Evolutionary conservation across 2,888 invertebrate species (phyloP).

Genomic region (Hypolimnas misippus): DNA sequence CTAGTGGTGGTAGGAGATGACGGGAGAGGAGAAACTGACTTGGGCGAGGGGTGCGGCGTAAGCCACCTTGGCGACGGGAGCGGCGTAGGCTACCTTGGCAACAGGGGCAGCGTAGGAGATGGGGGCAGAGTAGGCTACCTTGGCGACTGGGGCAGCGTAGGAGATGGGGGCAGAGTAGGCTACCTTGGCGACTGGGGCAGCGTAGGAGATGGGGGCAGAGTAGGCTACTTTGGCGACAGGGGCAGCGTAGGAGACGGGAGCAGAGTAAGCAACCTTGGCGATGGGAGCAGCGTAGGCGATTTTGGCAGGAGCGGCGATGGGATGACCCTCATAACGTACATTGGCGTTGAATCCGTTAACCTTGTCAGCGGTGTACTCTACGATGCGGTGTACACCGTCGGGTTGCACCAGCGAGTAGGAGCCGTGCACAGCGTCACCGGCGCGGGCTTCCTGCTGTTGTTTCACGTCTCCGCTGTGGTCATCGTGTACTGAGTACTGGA

Average conservation of each 20-base stretch:
- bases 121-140: constrained; percentile 53
- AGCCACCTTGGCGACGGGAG: constrained; percentile 51
- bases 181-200: constrained; percentile 47
- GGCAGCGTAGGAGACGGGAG: constrained; percentile 49
- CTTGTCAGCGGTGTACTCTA: constrained; percentile 75
- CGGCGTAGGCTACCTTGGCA: constrained; percentile 46
- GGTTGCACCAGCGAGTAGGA: constrained; percentile 77
- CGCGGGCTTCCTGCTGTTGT: constrained; percentile 72
- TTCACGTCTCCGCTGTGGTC: constrained; percentile 73
- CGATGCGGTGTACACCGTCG: constrained; percentile 73
- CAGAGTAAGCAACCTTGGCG: constrained; percentile 49
- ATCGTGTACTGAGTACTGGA: constrained; percentile 75
- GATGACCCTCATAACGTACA: constrained; percentile 75
- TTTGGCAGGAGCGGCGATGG: constrained; percentile 49
- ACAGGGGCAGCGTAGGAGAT: constrained; percentile 49
- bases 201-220: constrained; percentile 45
- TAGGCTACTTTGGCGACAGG: constrained; percentile 50
- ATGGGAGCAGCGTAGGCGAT: constrained; percentile 49
- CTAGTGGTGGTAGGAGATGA: constrained; percentile 72
- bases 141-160: constrained; percentile 54
- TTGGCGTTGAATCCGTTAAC: constrained; percentile 75
- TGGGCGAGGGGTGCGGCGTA: constrained; percentile 55
- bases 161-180: constrained; percentile 52
- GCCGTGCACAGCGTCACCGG: constrained; percentile 72
- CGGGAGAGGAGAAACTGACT: constrained; percentile 68